phyloP scores from a whole-genome alignment of 2,113 vertebrate genomes.

The Nerophis lumbriciformis region DNA sequence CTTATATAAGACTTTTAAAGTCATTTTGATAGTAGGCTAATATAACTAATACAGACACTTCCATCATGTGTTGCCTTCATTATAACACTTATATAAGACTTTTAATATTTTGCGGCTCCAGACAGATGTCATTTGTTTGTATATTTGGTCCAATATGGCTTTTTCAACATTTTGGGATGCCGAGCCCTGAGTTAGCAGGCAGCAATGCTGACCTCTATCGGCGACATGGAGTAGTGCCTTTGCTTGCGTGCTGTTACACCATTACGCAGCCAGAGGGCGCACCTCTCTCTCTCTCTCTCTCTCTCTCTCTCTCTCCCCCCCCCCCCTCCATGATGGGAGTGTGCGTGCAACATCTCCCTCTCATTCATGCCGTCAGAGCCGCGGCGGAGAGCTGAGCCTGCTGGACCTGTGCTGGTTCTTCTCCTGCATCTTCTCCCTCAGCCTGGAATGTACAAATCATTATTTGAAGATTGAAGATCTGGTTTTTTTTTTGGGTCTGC shows the following conservation, averaged over 20 bases:
- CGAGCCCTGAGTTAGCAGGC: too few species aligned
- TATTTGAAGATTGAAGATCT: constrained; percentile 17
- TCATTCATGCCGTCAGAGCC: constrained; percentile 79
- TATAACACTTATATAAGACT: too few species aligned
- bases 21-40: too few species aligned
- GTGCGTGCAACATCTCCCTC: constrained; percentile 65
- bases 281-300: constrained; percentile 57
- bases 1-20: too few species aligned
- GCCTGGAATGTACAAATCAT: constrained; percentile 47
- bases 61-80: too few species aligned
- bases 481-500: constrained; percentile 35
- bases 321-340: constrained; percentile 66
- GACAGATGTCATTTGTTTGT: too few species aligned
- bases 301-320: constrained; percentile 50
- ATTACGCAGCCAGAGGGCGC: constrained; percentile 43
- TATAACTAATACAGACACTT: too few species aligned
- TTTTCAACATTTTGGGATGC: too few species aligned
- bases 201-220: constrained; percentile 68
- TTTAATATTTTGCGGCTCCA: too few species aligned
- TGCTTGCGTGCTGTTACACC: background rate
- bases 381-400: constrained; percentile 47
- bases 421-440: constrained; percentile 9
- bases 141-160: too few species aligned
- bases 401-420: constrained; percentile 23
- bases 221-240: constrained; percentile 24